phyloP scores from a whole-genome alignment of 2,797 vertebrate genomes.

The Sciaenops ocellatus region DNA sequence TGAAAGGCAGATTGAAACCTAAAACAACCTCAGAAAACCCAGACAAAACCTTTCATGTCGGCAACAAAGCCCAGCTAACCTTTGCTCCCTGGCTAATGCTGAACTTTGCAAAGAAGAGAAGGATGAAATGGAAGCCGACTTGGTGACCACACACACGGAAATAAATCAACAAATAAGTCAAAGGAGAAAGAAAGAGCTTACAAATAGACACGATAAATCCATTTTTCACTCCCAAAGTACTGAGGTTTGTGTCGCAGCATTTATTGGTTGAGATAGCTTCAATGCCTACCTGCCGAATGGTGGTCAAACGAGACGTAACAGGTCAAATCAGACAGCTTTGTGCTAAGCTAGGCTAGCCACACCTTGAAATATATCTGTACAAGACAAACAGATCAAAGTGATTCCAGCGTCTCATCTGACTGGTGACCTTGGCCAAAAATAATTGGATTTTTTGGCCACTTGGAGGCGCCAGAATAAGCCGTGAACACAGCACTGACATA shows the following conservation, averaged over 20 bases:
- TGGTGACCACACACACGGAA: neutral
- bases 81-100: neutral
- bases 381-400: neutral
- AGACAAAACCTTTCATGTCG: neutral
- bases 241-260: no score
- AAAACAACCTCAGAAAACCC: conserved; percentile 2
- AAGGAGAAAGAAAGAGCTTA: neutral
- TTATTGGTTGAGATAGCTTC: neutral
- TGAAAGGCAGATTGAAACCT: neutral
- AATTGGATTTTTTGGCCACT: neutral
- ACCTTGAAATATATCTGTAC: neutral
- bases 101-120: neutral
- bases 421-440: neutral
- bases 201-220: no score
- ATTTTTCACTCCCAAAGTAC: no score
- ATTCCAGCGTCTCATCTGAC: neutral
- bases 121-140: neutral
- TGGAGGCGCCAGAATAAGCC: neutral
- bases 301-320: neutral
- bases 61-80: neutral
- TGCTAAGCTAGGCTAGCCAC: neutral
- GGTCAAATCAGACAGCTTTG: neutral
- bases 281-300: neutral
- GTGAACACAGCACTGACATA: neutral
- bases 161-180: neutral